Base-by-base conservation (phyloP, 2,888 invertebrate genomes). In the Macaria liturata region DNA sequence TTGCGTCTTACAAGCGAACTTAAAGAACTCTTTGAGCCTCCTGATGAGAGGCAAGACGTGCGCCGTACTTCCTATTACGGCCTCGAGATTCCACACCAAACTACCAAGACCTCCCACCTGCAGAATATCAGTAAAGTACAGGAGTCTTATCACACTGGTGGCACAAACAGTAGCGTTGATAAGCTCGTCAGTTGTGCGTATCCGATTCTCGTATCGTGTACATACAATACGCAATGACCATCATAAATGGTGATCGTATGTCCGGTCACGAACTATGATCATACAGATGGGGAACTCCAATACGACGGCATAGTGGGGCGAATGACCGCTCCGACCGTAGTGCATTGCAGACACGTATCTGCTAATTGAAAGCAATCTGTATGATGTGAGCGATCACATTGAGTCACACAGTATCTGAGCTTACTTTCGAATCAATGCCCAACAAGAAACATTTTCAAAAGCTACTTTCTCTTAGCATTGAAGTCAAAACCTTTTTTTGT, bases 221-320 rank as follows among this genome's bases (percentile, higher is more conserved):
- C 74, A 77, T 65, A 81, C 75, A 78, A 79, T 76, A 74, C 72
- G 67, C 69, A 54, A 71, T 69, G 64, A 70, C 67, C 65, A 65
- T 70, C 71, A 70, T 75, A 75, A 75, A 78, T 70, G 78, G 78
- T 76, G 8, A 75, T 81, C 70, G 76, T 39, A 70, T 80, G 75
- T 78, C 78, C 74, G 78, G 74, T 69, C 51, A 4, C 44, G 31
- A 39, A 45, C 31, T 31, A 45, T 42, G 5, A 45, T 45, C 9
- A 31, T 9, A n/a, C 51, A 39, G 51, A 51, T 45, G 37, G 39
- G 30, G 37, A 50, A 44, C 43, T 34, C 20, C 3, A 32, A 20
- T 20, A 5, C 30, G 30, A 8, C 8, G 8, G 4, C 5, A 1
- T 37, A 6, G 34, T 6, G 5, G 7, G 7, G 5, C 7, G 34